Base-by-base conservation (phyloP, 2,888 invertebrate species). In the Nyleta sp. region DNA sequence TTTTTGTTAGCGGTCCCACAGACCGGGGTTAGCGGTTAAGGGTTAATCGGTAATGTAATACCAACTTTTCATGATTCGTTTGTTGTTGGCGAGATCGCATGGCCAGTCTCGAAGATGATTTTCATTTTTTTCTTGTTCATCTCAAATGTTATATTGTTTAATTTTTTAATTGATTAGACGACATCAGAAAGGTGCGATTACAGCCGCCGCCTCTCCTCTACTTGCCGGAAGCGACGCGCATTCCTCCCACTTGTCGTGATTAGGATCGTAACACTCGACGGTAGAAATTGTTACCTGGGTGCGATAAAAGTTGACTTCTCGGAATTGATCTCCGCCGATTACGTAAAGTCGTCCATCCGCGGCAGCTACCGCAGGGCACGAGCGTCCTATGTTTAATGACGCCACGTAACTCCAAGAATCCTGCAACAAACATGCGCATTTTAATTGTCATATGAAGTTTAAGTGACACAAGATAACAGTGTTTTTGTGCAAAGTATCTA, bases 191-290 rank as follows among this genome's bases (percentile, higher is more conserved):
- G 89, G 90, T 78, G 88, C 94, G 87, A 96, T 95, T 70, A 96
- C 95, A 78, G 96, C 96, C 75, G 96, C 96, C 46, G 97, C 96
- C 91, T 97, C 97, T 62, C 96, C 96, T 80, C 97, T 94, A 84
- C 96, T 95, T 87, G 95, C 95, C 20, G 96, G 96, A 88, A 98
- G 92, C 78, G 95, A 93, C 48, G 95, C 95, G 82, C 95, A 95
- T 84, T 95, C 92, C 81, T 93, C 93, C 98, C 98, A 98, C 59
- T 95, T 94, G 11, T 92, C 93, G 67, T 94, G 65, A 44, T 44
- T 91, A 8, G 97, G 97, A 91, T 97, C 95, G 91, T 95, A 98
- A 83, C 95, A 93, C 91, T 98, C 97, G 11, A 96, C 96, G 59
- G 95, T 94, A 82, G 95, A 94, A 80, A 97, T 94, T 42, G 97